phyloP scores from a whole-genome alignment of 2,113 vertebrate genomes.

The Picathartes gymnocephalus region DNA sequence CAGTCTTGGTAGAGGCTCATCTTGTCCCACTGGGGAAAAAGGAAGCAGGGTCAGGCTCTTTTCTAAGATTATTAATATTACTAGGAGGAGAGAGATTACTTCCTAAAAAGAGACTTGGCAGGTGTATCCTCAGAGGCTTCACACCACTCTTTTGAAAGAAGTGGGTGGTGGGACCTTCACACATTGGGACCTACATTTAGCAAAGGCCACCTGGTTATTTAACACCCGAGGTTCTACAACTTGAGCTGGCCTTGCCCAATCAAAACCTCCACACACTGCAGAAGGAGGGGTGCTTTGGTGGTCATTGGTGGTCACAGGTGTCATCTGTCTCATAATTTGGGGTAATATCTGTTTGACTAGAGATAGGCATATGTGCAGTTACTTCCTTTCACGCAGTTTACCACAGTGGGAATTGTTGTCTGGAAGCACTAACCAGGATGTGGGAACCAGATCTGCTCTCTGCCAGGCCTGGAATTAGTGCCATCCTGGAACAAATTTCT shows the following conservation, averaged over 20 bases:
- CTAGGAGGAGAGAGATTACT: not conserved
- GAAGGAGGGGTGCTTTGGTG: not conserved
- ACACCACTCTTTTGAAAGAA: not conserved
- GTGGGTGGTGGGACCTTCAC: not conserved
- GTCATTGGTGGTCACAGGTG: too few relatives aligned
- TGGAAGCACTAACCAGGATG: not conserved
- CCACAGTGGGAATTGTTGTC: not conserved
- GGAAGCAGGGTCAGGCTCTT: not conserved
- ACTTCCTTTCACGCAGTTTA: not conserved
- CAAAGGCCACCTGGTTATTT: not conserved
- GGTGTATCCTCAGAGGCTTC: not conserved
- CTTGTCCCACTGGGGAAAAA: not conserved
- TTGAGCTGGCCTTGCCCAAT: not conserved
- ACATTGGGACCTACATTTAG: not conserved
- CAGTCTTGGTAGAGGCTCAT: not conserved
- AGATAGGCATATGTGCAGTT: not conserved
- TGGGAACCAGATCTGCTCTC: not conserved
- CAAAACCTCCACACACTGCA: not conserved
- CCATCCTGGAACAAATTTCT: not conserved
- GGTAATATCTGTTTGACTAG: not conserved
- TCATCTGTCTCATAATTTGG: not conserved
- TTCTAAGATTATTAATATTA: not conserved
- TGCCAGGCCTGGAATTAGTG: not conserved
- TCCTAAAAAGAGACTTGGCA: not conserved
- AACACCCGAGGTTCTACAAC: too few relatives aligned